These are phyloP conservation scores for Drosophila yakuba DNA, from an alignment of 1,140 invertebrate species.

Conservation along the genomic window DNA sequence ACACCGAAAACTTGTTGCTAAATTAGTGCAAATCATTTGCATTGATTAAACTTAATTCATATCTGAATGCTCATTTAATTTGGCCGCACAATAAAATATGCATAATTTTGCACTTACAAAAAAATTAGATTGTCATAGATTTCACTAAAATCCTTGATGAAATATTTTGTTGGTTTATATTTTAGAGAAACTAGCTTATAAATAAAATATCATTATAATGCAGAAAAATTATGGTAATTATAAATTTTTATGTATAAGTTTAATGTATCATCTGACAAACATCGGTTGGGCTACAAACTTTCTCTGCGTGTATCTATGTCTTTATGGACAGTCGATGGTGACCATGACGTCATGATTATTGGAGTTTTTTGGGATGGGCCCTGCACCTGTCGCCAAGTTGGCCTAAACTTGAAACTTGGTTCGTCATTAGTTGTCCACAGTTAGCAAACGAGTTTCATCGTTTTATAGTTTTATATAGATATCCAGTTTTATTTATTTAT, in stretches of 20 bases:
- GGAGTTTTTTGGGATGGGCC: constrained; percentile 17
- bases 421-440: constrained; percentile 42
- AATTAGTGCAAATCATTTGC: constrained; percentile 80
- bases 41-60: constrained; percentile 73
- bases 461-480: constrained; percentile 33
- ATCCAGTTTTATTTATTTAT: constrained; percentile 12
- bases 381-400: constrained; percentile 47
- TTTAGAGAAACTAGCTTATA: no score
- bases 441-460: constrained; percentile 46
- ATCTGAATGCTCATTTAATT: constrained; percentile 68
- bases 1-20: constrained; percentile 59
- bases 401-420: constrained; percentile 36
- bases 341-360: constrained; percentile 34
- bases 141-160: no score
- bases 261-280: no score
- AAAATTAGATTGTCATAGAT: no score
- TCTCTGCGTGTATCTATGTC: constrained; percentile 7
- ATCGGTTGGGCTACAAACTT: background rate
- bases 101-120: no score
- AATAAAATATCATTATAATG: no score
- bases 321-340: constrained; percentile 13
- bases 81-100: constrained; percentile 33
- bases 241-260: no score
- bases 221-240: no score
- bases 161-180: no score